Evolutionary conservation across 2,797 vertebrate species (phyloP).

Genomic region (Sebastes variabilis): DNA sequence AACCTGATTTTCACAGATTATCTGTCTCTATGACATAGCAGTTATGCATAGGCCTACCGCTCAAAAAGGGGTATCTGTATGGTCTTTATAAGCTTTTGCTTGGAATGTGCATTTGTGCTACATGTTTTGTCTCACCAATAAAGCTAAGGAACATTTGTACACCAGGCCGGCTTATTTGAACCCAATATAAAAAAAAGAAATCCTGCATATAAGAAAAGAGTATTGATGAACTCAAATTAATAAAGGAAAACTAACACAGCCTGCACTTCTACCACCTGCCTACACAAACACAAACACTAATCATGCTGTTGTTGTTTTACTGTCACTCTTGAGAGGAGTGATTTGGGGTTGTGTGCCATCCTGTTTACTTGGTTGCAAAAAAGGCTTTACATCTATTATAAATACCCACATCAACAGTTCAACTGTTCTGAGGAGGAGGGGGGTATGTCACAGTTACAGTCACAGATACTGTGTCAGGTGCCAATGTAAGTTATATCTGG

Average conservation of each 20-base stretch:
- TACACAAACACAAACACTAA: neutral
- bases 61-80: neutral
- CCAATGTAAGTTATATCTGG: neutral
- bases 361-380: constrained; percentile 13
- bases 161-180: neutral
- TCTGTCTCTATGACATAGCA: neutral
- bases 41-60: neutral
- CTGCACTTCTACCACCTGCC: neutral
- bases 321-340: constrained; percentile 37
- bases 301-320: constrained; percentile 5
- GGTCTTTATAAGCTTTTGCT: neutral
- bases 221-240: neutral
- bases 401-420: constrained; percentile 18
- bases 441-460: neutral
- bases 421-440: neutral
- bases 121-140: neutral
- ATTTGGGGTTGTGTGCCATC: constrained; percentile 31
- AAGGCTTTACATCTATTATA: constrained; percentile 31
- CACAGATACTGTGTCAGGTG: neutral
- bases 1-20: too few species aligned
- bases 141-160: neutral
- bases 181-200: neutral
- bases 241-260: neutral
- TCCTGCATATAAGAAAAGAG: neutral
- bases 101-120: neutral